These are phyloP conservation scores for Petrocephalus schoutedeni DNA, from an alignment of 2,797 vertebrate genomes.

Conservation along the genomic window DNA sequence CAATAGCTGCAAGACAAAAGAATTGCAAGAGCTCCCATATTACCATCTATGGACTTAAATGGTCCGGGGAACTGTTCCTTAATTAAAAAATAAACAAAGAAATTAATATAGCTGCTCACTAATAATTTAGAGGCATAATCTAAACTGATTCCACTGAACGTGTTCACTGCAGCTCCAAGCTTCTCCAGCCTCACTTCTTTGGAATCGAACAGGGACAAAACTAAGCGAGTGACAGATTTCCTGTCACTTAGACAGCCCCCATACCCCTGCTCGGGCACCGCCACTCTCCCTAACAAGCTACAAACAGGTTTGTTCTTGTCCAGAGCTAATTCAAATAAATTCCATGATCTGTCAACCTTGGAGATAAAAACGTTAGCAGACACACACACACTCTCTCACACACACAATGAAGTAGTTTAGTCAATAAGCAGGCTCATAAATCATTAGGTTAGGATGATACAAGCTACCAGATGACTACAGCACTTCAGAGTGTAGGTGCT, in stretches of 20 bases:
- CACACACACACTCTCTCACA: neutral
- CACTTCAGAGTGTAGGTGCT: neutral
- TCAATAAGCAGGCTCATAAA: neutral
- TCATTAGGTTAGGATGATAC: neutral
- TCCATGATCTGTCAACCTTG: neutral
- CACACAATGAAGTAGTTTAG: neutral
- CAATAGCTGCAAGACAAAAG: conserved; percentile 63
- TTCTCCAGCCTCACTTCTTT: neutral
- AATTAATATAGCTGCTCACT: neutral
- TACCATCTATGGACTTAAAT: conserved; percentile 41
- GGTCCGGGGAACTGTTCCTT: conserved; percentile 34
- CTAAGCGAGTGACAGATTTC: neutral
- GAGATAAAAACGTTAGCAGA: neutral
- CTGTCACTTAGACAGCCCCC: neutral
- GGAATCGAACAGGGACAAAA: neutral
- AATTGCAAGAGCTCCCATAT: conserved; percentile 50
- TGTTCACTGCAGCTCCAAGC: neutral
- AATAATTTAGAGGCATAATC: neutral
- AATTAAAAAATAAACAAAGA: conserved; percentile 52
- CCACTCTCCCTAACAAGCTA: neutral
- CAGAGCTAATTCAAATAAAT: neutral
- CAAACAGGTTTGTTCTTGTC: neutral
- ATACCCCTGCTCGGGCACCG: neutral
- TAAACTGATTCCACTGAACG: neutral
- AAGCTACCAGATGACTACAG: neutral